phyloP scores from a whole-genome alignment of 2,113 vertebrate species.

The Pandion haliaetus region DNA sequence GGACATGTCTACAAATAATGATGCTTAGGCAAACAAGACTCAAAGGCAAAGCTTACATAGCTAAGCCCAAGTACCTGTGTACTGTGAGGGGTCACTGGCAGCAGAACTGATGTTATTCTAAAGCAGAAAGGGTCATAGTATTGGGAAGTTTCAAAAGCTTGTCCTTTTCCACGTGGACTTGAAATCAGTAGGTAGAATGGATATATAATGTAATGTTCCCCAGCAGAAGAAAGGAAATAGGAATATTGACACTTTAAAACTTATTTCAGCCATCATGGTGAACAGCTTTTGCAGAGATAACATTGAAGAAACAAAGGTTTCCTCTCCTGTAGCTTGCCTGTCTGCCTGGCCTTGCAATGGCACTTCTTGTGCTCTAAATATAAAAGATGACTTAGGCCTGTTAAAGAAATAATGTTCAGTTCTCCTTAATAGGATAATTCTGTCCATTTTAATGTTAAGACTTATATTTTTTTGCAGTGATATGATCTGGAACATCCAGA shows the following conservation, averaged over 20 bases:
- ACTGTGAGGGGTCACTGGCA: not conserved
- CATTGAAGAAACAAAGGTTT: not conserved
- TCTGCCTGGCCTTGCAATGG: not conserved
- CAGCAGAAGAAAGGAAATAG: not conserved
- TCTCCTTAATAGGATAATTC: not conserved
- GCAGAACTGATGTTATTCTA: not conserved
- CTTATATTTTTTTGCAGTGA: not conserved
- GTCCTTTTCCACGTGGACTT: not conserved
- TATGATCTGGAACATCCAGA: not conserved
- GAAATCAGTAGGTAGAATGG: not conserved
- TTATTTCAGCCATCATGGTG: not conserved
- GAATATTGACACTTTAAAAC: not conserved
- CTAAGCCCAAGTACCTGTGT: not conserved
- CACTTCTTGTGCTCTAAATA: not conserved
- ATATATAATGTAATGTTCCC: not conserved
- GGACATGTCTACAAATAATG: not conserved
- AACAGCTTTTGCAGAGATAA: not conserved
- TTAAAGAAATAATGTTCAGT: not conserved
- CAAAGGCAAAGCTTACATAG: not conserved
- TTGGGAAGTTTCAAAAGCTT: not conserved
- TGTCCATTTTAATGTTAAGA: not conserved
- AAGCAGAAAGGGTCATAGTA: not conserved
- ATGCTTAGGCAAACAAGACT: not conserved
- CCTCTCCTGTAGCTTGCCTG: not conserved
- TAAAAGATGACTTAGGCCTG: not conserved